phyloP scores from a whole-genome alignment of 1,140 invertebrate genomes.

The Gonioctena quinquepunctata region DNA sequence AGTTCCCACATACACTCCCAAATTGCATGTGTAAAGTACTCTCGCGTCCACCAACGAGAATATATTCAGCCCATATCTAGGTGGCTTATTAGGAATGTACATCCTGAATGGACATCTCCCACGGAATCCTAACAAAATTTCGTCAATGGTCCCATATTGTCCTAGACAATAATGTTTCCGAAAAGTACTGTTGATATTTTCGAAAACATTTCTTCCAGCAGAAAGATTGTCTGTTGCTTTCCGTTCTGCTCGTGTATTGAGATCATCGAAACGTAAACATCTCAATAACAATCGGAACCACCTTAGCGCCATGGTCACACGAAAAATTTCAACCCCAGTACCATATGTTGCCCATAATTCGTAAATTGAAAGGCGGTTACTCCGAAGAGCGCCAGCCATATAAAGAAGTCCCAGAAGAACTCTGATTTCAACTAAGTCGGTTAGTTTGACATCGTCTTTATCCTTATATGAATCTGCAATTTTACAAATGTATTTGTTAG shows the following conservation, averaged over 20 bases:
- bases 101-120: conserved; percentile 10
- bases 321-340: not conserved
- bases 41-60: conserved; percentile 5
- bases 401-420: conserved; percentile 7
- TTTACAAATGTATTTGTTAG: not conserved
- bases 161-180: conserved; percentile 1
- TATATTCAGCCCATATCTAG: conserved; percentile 21
- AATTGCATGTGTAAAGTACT: not conserved
- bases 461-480: not conserved
- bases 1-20: conserved; percentile 15
- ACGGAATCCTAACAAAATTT: conserved; percentile 14
- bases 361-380: not conserved
- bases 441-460: not conserved
- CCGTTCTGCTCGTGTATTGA: not conserved
- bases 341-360: conserved; percentile 1
- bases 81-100: conserved; percentile 12
- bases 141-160: conserved; percentile 10
- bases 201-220: conserved; percentile 12
- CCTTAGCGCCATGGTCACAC: not conserved
- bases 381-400: not conserved
- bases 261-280: not conserved
- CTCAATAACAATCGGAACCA: conserved; percentile 9
- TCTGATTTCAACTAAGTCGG: not conserved
- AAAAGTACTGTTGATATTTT: conserved; percentile 1
- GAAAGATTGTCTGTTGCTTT: conserved; percentile 4